Evolutionary conservation across 2,888 invertebrate genomes (phyloP), one percentile per base, ranked within the genome.

Genomic region (Drosophila barbarae): DNA sequence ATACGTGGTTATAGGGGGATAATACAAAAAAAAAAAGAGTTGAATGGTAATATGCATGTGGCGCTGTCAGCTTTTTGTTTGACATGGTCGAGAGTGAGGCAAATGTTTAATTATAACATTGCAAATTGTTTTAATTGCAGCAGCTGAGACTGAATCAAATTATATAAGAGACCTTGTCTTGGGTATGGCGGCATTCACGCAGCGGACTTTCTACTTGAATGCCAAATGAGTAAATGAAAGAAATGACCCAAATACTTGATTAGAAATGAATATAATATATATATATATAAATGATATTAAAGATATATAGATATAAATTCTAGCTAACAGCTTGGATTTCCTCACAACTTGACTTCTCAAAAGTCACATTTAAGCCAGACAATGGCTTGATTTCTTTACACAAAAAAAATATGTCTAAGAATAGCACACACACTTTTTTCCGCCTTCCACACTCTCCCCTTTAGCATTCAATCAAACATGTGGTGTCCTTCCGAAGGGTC

Each of bases 41-140:
- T 32, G 34, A 52, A 41, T 58, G 55, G 35, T 42, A 60, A 50
- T 42, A 59, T 67, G 67, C 54, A 69, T 59, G 64, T 64, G 53
- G 42, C 38, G 35, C 63, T 74, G 76, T 73, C 76, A 64, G 55
- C 57, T 53, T 58, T 73, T 66, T 47, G 61, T 63, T 64, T 76
- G 78, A 72, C 76, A 78, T 57, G 82, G 59, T 54, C 59, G 69
- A 69, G 69, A 69, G 61, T 69, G 64, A 44, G 64, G 59, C 73
- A 63, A 79, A 72, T 72, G 67, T 69, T 78, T 79, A 82, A 79
- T 82, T 79, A 77, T 57, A 60, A 68, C 65, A 64, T 72, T 56
- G 68, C 76, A 71, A 74, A 78, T 72, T 71, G 71, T 67, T 74
- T 69, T 79, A 73, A 82, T 78, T 78, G 78, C 61, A 66, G 39